Evolutionary conservation across 2,888 invertebrate genomes (phyloP).

Genomic region (Aleiodes testaceus): DNA sequence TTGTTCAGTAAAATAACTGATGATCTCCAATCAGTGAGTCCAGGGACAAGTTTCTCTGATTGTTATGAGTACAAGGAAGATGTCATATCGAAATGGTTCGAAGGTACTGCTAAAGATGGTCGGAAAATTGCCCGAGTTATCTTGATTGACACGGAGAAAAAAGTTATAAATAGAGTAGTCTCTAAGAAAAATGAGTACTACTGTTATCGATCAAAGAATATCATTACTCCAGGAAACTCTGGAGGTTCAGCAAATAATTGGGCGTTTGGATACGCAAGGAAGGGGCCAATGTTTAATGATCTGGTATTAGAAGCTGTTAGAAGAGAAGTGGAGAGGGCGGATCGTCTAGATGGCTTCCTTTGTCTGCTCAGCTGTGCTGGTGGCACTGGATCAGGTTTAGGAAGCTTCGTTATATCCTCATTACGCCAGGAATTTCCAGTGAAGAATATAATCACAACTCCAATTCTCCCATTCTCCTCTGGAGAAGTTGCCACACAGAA

Average conservation of each 20-base stretch:
- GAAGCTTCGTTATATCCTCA: slow-evolving; percentile 72
- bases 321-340: slow-evolving; percentile 72
- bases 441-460: slow-evolving; percentile 70
- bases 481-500: slow-evolving; percentile 75
- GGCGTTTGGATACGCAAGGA: slow-evolving; percentile 74
- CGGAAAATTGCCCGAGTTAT: slow-evolving; percentile 72
- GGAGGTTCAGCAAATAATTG: slow-evolving; percentile 76
- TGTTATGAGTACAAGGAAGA: slow-evolving; percentile 67
- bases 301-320: slow-evolving; percentile 70
- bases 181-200: slow-evolving; percentile 59
- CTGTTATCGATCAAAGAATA: slow-evolving; percentile 70
- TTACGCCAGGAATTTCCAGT: slow-evolving; percentile 72
- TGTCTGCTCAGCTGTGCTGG: slow-evolving; percentile 74
- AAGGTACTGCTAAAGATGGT: slow-evolving; percentile 63
- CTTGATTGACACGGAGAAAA: slow-evolving; percentile 75
- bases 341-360: slow-evolving; percentile 72
- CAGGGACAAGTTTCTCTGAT: slow-evolving; percentile 57
- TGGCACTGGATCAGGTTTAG: slow-evolving; percentile 76
- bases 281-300: slow-evolving; percentile 68
- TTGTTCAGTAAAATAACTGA: slow-evolving; percentile 71
- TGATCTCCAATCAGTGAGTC: slow-evolving; percentile 66
- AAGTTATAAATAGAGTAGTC: slow-evolving; percentile 70
- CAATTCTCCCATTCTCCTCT: slow-evolving; percentile 73
- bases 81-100: slow-evolving; percentile 73
- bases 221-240: slow-evolving; percentile 69